Percentiles rank a stretch among this genome's conserved stretches.
These are phyloP conservation scores for Riparia riparia DNA, from an alignment of 2,113 vertebrate species.

Conservation along the genomic window DNA sequence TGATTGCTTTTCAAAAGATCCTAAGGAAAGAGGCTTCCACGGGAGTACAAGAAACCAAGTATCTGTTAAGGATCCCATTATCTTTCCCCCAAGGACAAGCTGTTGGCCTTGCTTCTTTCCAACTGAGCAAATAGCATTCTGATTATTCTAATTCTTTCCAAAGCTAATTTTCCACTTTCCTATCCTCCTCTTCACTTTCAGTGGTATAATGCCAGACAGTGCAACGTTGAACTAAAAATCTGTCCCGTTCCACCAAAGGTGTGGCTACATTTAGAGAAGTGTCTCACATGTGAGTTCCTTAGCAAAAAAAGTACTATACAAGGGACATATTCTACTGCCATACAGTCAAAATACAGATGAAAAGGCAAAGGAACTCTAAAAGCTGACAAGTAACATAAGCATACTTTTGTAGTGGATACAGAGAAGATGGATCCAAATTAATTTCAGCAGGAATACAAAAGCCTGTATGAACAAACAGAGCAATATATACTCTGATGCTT, in stretches of 20 bases:
- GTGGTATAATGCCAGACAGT: neutral
- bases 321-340: neutral
- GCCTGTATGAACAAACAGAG: neutral
- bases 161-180: neutral
- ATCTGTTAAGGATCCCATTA: neutral
- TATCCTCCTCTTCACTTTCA: neutral
- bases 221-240: neutral
- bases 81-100: neutral
- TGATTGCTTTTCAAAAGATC: neutral
- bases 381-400: neutral
- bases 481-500: neutral
- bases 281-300: neutral
- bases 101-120: neutral
- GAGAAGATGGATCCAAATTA: neutral
- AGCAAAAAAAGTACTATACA: neutral
- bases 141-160: slow-evolving; percentile 4
- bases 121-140: neutral
- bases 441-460: neutral
- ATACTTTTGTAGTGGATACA: neutral
- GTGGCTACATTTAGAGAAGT: neutral
- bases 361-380: neutral
- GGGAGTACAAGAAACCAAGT: neutral
- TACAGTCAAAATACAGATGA: neutral
- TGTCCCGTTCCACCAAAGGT: neutral
- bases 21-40: neutral